Percentiles rank a stretch among this genome's conserved stretches.
These are phyloP conservation scores for Mobula hypostoma DNA, from an alignment of 2,113 vertebrate species.

Conservation along the genomic window DNA sequence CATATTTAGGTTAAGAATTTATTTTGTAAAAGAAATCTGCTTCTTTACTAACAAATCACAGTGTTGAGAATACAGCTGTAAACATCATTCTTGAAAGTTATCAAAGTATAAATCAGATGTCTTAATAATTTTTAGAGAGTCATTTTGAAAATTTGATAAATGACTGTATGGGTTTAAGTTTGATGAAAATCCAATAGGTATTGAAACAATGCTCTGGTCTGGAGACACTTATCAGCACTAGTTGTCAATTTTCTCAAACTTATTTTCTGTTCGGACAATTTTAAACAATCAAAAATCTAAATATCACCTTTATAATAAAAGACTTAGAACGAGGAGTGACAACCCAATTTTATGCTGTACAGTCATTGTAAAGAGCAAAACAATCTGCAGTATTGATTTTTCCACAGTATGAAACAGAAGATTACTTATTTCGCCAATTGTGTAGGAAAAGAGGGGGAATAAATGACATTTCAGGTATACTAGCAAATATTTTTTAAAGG, in stretches of 20 bases:
- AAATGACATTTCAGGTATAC: background rate
- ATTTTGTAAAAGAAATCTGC: background rate
- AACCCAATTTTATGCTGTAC: background rate
- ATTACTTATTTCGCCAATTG: background rate
- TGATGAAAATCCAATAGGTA: constrained; percentile 4
- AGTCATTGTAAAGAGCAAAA: background rate
- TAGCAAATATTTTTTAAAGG: background rate
- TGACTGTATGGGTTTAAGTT: background rate
- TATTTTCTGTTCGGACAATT: background rate
- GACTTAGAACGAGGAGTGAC: background rate
- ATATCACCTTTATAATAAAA: background rate
- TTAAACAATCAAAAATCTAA: background rate
- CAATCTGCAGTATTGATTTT: background rate
- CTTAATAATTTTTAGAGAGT: no score
- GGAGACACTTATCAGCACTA: background rate
- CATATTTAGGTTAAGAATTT: background rate
- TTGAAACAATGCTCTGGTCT: background rate
- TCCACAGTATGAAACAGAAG: background rate
- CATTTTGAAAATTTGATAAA: no score
- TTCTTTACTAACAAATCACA: background rate
- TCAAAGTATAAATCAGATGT: background rate
- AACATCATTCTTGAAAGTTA: background rate
- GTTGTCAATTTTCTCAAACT: background rate
- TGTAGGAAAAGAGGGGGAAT: no score
- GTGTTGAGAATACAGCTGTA: background rate